A percentile compares a stretch with the other conserved stretches of the same genome.
Conservation (phyloP, 1,140 invertebrate genomes). For the Hestina assimilis region DNA sequence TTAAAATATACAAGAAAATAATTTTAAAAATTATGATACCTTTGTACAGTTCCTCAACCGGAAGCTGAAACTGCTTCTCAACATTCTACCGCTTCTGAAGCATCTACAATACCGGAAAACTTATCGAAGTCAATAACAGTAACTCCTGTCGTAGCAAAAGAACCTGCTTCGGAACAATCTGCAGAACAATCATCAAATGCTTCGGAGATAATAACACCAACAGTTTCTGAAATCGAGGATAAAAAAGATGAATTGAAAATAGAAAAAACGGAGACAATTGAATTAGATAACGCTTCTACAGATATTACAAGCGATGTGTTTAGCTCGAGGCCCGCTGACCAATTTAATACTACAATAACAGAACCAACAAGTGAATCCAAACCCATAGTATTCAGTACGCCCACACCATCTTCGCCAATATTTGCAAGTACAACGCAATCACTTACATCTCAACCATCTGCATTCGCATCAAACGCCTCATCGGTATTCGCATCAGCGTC, state of each 20-base stretch:
- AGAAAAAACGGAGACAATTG: background rate
- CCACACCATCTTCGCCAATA: constrained; percentile 10
- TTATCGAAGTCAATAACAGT: background rate
- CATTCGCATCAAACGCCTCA: constrained; percentile 31
- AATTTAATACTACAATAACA: constrained; percentile 4
- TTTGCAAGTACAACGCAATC: constrained; percentile 4
- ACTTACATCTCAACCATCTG: constrained; percentile 17
- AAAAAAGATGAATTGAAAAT: background rate
- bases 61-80: background rate
- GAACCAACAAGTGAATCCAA: constrained; percentile 7
- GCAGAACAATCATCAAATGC: background rate
- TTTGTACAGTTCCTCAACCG: constrained; percentile 31
- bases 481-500: constrained; percentile 30
- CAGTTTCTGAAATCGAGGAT: background rate
- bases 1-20: too few species aligned
- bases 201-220: background rate
- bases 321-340: background rate
- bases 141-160: background rate
- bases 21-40: too few species aligned
- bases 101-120: background rate
- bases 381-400: constrained; percentile 21
- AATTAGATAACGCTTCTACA: background rate
- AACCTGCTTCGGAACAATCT: background rate
- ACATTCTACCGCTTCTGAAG: background rate
- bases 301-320: background rate